phyloP scores from a whole-genome alignment of 2,888 invertebrate species.

The Caenorhabditis doughertyi region DNA sequence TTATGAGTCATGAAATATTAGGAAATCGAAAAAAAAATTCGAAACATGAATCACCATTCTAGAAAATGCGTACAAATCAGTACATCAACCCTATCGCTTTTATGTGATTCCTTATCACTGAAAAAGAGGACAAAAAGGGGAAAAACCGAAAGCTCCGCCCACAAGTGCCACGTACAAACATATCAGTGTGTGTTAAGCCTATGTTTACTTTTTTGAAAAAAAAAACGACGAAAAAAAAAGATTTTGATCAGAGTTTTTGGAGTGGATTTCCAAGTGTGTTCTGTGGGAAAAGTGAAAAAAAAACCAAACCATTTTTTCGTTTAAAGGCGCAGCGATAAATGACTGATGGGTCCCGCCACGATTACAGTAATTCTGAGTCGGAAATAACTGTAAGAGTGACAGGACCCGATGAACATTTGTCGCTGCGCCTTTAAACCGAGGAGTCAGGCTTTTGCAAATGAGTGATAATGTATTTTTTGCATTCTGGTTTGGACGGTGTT shows the following conservation, averaged over 20 bases:
- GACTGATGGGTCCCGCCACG: no score
- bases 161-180: neutral
- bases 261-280: neutral
- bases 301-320: no score
- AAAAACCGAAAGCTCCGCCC: neutral
- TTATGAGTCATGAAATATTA: neutral
- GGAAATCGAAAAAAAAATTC: neutral
- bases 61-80: neutral
- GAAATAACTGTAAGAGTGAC: no score
- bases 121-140: neutral
- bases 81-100: slow-evolving; percentile 1
- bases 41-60: slow-evolving; percentile 7
- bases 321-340: no score
- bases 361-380: no score
- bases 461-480: no score
- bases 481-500: no score
- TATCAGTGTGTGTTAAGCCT: neutral
- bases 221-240: no score
- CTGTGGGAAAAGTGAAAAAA: neutral
- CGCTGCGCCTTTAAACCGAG: no score
- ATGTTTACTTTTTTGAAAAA: neutral
- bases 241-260: neutral
- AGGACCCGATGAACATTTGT: no score
- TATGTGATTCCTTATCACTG: neutral
- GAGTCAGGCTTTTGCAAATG: no score